A percentile compares a stretch with the other conserved stretches of the same genome.
Conservation (phyloP, 2,888 invertebrate genomes). For the Drosophila multiciliata region DNA sequence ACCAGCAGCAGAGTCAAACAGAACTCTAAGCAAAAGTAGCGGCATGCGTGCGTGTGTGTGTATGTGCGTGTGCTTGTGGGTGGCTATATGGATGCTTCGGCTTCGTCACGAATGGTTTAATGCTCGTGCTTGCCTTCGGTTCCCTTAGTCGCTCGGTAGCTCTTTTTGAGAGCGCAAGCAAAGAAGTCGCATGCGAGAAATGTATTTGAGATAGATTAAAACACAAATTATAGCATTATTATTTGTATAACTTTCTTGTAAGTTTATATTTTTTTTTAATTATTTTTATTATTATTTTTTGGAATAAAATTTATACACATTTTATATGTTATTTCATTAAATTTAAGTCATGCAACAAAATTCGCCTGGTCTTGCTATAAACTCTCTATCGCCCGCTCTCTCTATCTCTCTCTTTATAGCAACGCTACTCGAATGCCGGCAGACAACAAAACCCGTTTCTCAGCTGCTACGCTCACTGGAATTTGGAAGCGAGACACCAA, state of each 20-base stretch:
- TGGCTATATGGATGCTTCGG: conserved; percentile 56
- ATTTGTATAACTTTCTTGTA: not conserved
- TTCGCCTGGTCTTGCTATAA: conserved; percentile 53
- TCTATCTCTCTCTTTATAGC: conserved; percentile 58
- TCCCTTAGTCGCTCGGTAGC: conserved; percentile 11
- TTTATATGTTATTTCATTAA: not conserved
- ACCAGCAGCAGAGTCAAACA: conserved; percentile 27
- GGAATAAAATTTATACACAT: not conserved
- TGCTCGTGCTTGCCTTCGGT: conserved; percentile 36
- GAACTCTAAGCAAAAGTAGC: conserved; percentile 32
- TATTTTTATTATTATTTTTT: not conserved
- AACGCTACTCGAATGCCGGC: conserved; percentile 46
- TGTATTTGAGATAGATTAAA: not conserved
- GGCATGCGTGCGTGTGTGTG: conserved; percentile 44
- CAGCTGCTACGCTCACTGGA: conserved; percentile 56
- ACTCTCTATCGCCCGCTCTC: conserved; percentile 5
- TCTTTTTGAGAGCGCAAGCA: conserved; percentile 18
- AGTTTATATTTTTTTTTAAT: not conserved
- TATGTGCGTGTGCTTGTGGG: conserved; percentile 45
- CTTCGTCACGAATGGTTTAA: conserved; percentile 25
- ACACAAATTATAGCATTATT: not conserved
- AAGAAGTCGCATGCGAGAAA: conserved; percentile 65
- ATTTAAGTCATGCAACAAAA: conserved; percentile 1
- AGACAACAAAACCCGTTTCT: conserved; percentile 42
- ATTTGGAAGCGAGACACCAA: conserved; percentile 35